Conservation (phyloP, 2,888 invertebrate genomes). For the Cryptus viduatorius region DNA sequence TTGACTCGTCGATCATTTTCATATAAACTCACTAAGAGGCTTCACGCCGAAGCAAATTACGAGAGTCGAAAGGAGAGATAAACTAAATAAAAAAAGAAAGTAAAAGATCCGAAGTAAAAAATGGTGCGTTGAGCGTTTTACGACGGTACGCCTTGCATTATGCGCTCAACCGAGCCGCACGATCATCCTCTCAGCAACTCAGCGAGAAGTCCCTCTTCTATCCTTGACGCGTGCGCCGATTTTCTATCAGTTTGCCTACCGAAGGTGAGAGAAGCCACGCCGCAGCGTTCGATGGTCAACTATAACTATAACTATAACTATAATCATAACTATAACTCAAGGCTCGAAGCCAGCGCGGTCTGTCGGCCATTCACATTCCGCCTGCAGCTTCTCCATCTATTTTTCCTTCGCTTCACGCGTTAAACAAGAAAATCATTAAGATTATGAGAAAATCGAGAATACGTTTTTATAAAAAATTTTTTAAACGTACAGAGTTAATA, state of each 20-base stretch:
- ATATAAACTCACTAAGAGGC: constrained; percentile 22
- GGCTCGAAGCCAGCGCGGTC: constrained; percentile 54
- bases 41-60: constrained; percentile 29
- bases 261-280: constrained; percentile 10
- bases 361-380: constrained; percentile 73
- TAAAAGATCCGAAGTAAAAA: constrained; percentile 23
- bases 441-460: background rate
- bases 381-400: constrained; percentile 55
- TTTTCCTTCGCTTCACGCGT: constrained; percentile 42
- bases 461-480: background rate
- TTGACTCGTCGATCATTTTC: constrained; percentile 27
- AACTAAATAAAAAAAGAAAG: background rate
- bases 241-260: constrained; percentile 24
- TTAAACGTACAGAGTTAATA: background rate
- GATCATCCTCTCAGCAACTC: constrained; percentile 11
- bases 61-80: constrained; percentile 9
- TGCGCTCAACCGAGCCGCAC: background rate
- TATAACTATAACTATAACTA: constrained; percentile 50
- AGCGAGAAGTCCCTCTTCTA: constrained; percentile 26
- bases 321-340: constrained; percentile 74
- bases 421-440: background rate
- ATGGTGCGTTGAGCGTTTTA: constrained; percentile 46
- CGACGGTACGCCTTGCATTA: background rate
- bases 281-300: constrained; percentile 1
- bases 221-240: constrained; percentile 60